These are phyloP conservation scores for Ladona fulva DNA, from an alignment of 1,140 invertebrate genomes.

Conservation along the genomic window DNA sequence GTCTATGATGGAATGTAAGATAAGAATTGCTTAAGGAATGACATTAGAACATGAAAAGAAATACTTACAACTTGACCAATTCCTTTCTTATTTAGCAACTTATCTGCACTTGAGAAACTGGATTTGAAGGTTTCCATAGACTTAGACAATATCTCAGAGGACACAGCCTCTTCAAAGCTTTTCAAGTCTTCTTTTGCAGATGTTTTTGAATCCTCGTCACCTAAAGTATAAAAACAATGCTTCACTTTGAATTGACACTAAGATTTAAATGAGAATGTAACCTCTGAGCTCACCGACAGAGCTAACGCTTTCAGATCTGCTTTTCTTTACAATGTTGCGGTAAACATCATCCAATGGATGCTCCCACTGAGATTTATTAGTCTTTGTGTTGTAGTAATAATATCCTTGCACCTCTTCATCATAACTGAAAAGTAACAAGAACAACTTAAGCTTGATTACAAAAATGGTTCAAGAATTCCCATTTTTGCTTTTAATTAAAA, in stretches of 20 bases:
- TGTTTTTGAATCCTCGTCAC: conserved; percentile 42
- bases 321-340: conserved; percentile 58
- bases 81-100: background rate
- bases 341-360: conserved; percentile 83
- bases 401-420: conserved; percentile 60
- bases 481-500: too few relatives aligned
- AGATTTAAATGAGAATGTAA: background rate
- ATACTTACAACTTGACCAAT: background rate
- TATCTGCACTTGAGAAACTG: background rate
- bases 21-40: too few relatives aligned
- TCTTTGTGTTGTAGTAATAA: conserved; percentile 79
- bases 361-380: conserved; percentile 78
- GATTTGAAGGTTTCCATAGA: conserved; percentile 12
- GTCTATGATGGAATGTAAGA: too few relatives aligned
- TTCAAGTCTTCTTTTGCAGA: conserved; percentile 39
- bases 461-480: too few relatives aligned
- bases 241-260: background rate
- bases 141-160: background rate
- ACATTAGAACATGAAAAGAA: background rate
- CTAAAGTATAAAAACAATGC: conserved; percentile 18
- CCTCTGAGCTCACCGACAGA: conserved; percentile 25
- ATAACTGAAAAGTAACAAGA: conserved; percentile 43
- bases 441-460: too few relatives aligned
- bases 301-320: conserved; percentile 45
- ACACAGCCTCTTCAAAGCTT: conserved; percentile 36